Percentiles rank a stretch among this genome's conserved stretches.
phyloP scores from a whole-genome alignment of 2,113 vertebrate genomes.

The Catharus minimus region DNA sequence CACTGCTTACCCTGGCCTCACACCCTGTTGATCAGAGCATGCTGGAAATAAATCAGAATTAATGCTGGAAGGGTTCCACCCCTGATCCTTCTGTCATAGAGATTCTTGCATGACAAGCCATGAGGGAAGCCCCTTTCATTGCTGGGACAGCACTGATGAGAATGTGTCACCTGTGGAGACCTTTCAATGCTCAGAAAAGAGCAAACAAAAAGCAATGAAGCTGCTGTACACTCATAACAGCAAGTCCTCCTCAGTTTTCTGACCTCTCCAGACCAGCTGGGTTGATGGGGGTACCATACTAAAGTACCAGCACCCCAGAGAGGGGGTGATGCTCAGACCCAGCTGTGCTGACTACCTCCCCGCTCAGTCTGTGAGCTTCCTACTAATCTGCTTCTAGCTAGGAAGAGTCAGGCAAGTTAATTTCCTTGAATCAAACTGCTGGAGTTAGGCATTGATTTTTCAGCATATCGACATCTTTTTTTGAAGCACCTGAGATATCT shows the following conservation, averaged over 20 bases:
- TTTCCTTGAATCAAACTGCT: background rate
- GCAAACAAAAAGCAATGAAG: background rate
- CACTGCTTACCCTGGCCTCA: background rate
- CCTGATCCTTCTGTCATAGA: background rate
- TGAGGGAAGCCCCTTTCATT: background rate
- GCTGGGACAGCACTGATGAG: fast-evolving
- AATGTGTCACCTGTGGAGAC: background rate
- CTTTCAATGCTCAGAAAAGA: background rate
- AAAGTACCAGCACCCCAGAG: background rate
- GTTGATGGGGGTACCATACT: background rate
- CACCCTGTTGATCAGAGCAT: background rate
- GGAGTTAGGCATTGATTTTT: constrained; percentile 21
- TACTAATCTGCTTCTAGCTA: background rate
- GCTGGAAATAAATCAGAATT: background rate
- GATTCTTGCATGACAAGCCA: background rate
- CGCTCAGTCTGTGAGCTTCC: background rate
- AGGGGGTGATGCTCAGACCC: background rate
- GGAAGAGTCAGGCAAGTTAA: constrained; percentile 15
- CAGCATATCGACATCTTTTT: constrained; percentile 32
- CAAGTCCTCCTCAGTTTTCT: background rate
- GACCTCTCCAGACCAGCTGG: background rate
- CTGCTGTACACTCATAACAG: background rate
- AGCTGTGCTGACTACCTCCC: background rate
- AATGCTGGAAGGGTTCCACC: background rate
- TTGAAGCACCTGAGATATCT: constrained; percentile 29